phyloP scores from a whole-genome alignment of 2,888 invertebrate species.

The Cepaea hortensis region DNA sequence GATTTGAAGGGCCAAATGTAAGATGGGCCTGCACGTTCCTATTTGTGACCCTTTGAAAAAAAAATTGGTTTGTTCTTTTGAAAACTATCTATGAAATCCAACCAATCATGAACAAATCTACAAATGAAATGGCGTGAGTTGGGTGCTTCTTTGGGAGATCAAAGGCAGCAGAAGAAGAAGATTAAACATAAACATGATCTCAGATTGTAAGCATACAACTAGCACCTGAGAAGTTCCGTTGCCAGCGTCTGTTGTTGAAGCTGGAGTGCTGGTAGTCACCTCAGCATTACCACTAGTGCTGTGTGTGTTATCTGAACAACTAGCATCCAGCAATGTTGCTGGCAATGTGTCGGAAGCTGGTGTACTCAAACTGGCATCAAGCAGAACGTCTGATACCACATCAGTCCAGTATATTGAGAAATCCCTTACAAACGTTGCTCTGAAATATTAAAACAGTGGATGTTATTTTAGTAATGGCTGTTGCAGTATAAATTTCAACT shows the following conservation, averaged over 20 bases:
- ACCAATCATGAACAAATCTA: too few species aligned
- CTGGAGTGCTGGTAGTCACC: background rate
- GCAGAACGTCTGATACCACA: slow-evolving; percentile 32
- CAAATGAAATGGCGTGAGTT: too few species aligned
- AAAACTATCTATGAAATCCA: too few species aligned
- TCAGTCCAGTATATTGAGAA: background rate
- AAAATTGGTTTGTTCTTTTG: too few species aligned
- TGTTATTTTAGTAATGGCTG: background rate
- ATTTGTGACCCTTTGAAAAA: too few species aligned
- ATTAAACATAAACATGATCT: too few species aligned
- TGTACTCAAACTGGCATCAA: slow-evolving; percentile 1
- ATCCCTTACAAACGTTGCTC: slow-evolving; percentile 32
- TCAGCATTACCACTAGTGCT: background rate
- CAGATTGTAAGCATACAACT: too few species aligned
- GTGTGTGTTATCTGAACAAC: background rate
- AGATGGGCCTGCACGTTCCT: too few species aligned
- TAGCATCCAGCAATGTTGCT: background rate
- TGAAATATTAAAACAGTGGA: background rate
- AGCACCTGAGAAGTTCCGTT: background rate
- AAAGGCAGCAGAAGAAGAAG: too few species aligned
- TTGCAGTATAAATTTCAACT: background rate
- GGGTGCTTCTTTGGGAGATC: too few species aligned
- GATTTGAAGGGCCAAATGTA: too few species aligned
- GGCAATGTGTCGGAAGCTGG: background rate
- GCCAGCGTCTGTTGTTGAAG: too few species aligned